Conservation (phyloP, 2,888 invertebrate genomes). For the Salticus scenicus region DNA sequence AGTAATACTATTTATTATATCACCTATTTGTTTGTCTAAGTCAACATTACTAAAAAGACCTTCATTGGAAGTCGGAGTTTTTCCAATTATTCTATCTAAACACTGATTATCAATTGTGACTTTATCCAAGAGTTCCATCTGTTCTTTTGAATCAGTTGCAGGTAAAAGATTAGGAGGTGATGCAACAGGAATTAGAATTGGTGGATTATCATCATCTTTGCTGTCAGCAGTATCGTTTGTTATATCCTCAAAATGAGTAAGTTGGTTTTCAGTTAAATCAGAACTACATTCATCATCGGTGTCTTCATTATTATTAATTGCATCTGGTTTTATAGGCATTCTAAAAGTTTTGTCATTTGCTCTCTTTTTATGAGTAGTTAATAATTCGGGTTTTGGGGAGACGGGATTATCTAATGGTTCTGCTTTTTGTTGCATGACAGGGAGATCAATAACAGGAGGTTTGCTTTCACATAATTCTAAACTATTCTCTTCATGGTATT, state of each 20-base stretch:
- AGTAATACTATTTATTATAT: constrained; percentile 27
- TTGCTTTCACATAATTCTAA: constrained; percentile 46
- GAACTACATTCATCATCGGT: constrained; percentile 54
- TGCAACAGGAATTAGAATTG: constrained; percentile 50
- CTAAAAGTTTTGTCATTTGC: constrained; percentile 18
- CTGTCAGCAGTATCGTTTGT: constrained; percentile 62
- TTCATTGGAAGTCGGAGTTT: constrained; percentile 7
- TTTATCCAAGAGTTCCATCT: constrained; percentile 22
- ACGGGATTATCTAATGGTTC: constrained; percentile 6
- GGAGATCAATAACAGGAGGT: constrained; percentile 64
- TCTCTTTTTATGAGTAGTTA: constrained; percentile 12
- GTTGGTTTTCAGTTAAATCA: constrained; percentile 46
- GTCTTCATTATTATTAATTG: constrained; percentile 45
- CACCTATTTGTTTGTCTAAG: constrained; percentile 43
- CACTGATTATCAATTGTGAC: constrained; percentile 25
- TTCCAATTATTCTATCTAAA: background rate
- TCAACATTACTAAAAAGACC: constrained; percentile 24
- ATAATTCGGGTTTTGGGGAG: constrained; percentile 42
- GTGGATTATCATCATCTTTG: constrained; percentile 66
- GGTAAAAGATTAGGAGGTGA: constrained; percentile 44
- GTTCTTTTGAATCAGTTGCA: constrained; percentile 37
- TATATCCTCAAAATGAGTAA: constrained; percentile 66
- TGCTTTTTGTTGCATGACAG: constrained; percentile 8
- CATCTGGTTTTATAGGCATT: constrained; percentile 28
- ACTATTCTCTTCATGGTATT: constrained; percentile 23